phyloP scores from a whole-genome alignment of 2,113 vertebrate genomes.

The Ctenomys sociabilis region DNA sequence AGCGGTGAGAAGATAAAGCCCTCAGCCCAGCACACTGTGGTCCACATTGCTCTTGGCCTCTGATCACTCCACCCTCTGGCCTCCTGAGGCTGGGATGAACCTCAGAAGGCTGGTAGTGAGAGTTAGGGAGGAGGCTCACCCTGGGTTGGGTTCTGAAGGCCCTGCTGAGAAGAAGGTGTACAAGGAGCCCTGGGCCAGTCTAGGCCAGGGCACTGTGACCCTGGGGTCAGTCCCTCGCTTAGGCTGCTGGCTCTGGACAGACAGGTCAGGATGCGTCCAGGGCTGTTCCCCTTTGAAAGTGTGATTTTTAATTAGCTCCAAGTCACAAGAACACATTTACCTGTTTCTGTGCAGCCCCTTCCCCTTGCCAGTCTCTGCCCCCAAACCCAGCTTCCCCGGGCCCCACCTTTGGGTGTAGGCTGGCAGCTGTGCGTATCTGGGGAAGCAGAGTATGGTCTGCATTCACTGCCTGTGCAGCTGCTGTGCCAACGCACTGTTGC shows the following conservation, averaged over 20 bases:
- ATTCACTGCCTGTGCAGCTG: neutral
- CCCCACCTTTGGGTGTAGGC: neutral
- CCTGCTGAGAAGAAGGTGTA: neutral
- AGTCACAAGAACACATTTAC: neutral
- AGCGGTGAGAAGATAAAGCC: neutral
- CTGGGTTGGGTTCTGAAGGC: too few relatives aligned
- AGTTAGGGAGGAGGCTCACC: too few relatives aligned
- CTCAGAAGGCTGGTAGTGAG: neutral
- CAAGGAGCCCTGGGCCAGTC: neutral
- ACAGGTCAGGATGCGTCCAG: neutral
- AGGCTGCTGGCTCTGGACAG: neutral
- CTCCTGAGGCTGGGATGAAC: neutral
- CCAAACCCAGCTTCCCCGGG: rapidly evolving
- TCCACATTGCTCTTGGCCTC: neutral
- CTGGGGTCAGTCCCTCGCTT: too few relatives aligned
- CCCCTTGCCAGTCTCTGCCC: neutral
- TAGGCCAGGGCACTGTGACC: neutral
- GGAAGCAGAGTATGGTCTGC: neutral
- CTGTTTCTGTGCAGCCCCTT: too few relatives aligned
- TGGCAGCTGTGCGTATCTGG: too few relatives aligned
- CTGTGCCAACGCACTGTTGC: neutral
- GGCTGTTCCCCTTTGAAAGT: neutral
- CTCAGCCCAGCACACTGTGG: neutral
- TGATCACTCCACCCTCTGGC: too few relatives aligned
- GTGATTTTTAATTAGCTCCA: neutral